These are phyloP conservation scores for Serinus canaria DNA, from an alignment of 2,113 vertebrate species.

Conservation along the genomic window DNA sequence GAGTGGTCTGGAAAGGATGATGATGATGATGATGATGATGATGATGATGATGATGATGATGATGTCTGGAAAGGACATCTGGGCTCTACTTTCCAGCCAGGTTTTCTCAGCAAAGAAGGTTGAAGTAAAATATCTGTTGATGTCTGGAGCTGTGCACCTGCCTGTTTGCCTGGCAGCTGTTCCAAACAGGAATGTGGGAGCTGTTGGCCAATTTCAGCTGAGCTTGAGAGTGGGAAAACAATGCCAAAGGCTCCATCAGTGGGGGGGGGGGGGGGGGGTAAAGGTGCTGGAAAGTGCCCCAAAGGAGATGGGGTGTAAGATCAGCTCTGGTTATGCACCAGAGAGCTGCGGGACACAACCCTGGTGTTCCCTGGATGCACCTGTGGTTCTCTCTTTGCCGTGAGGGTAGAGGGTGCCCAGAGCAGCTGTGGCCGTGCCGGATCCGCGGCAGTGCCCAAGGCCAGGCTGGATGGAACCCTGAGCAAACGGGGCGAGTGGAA, in stretches of 20 bases:
- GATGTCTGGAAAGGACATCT: background rate
- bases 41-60: too few species aligned
- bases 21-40: too few species aligned
- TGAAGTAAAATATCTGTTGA: background rate
- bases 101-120: background rate
- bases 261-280: too few species aligned
- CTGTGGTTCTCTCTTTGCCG: background rate
- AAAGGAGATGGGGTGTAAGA: background rate
- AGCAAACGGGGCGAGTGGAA: background rate
- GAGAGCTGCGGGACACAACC: background rate
- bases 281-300: background rate
- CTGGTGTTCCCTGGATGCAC: background rate
- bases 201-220: background rate
- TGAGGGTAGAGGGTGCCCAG: background rate
- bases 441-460: background rate
- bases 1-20: background rate
- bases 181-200: background rate
- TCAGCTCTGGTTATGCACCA: background rate
- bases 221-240: background rate
- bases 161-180: background rate
- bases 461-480: background rate
- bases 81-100: background rate
- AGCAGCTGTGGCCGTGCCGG: background rate
- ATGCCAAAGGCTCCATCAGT: fast-evolving
- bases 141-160: background rate